Conservation (phyloP, 2,888 invertebrate genomes). For the Lymantria monacha region DNA sequence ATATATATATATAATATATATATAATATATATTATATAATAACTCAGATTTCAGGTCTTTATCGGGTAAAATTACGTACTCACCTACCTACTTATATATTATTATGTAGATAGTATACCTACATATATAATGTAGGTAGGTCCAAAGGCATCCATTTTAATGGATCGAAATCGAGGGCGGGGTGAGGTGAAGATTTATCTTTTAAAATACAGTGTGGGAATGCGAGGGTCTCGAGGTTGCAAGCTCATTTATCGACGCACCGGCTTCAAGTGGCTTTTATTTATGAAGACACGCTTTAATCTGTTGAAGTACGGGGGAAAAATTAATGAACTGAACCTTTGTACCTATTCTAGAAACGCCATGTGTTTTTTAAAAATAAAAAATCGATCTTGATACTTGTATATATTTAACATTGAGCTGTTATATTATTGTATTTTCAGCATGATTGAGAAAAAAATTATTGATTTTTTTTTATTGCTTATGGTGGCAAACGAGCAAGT, state of each 20-base stretch:
- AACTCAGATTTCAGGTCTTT: too few relatives aligned
- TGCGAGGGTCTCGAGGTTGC: slow-evolving; percentile 38
- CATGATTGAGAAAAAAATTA: too few relatives aligned
- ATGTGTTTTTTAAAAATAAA: slow-evolving; percentile 6
- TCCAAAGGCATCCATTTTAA: slow-evolving; percentile 44
- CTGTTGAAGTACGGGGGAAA: slow-evolving; percentile 42
- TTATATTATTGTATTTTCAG: too few relatives aligned
- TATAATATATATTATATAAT: too few relatives aligned
- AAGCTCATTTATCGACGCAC: slow-evolving; percentile 37
- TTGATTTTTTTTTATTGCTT: too few relatives aligned
- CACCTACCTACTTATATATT: too few relatives aligned
- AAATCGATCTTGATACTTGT: background rate
- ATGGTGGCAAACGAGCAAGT: too few relatives aligned
- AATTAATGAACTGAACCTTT: slow-evolving; percentile 29
- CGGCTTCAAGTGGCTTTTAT: slow-evolving; percentile 63
- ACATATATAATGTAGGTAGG: slow-evolving; percentile 1
- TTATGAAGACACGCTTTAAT: slow-evolving; percentile 61
- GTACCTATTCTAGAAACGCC: slow-evolving; percentile 4
- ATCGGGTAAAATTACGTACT: too few relatives aligned
- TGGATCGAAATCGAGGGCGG: slow-evolving; percentile 60
- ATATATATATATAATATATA: too few relatives aligned
- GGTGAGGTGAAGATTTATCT: slow-evolving; percentile 72
- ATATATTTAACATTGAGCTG: too few relatives aligned
- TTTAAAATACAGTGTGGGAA: slow-evolving; percentile 71
- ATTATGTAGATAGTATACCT: background rate